Conservation (phyloP, 1,140 invertebrate genomes). For the Lordiphosa clarofinis region DNA sequence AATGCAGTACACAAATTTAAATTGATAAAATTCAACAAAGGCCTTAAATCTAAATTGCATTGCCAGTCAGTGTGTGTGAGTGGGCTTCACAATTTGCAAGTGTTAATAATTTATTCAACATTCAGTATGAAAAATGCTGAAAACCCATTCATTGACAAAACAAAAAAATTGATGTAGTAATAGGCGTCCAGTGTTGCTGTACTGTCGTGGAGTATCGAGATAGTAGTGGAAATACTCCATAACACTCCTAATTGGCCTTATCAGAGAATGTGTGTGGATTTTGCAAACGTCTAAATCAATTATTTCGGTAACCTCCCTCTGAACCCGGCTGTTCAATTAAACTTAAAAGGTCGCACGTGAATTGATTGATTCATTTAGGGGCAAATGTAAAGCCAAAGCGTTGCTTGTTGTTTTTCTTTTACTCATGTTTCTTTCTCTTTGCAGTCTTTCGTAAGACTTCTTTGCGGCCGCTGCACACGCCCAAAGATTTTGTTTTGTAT, state of each 20-base stretch:
- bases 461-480: slow-evolving; percentile 16
- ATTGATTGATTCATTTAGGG: slow-evolving; percentile 57
- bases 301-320: slow-evolving; percentile 2
- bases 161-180: slow-evolving; percentile 55
- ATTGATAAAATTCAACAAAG: slow-evolving; percentile 58
- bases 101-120: too few species aligned
- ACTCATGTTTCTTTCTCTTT: slow-evolving; percentile 26
- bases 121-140: too few species aligned
- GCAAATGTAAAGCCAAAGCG: neutral
- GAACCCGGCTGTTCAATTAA: slow-evolving; percentile 21
- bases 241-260: slow-evolving; percentile 23
- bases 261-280: too few species aligned
- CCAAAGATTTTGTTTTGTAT: slow-evolving; percentile 29
- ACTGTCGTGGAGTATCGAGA: slow-evolving; percentile 7
- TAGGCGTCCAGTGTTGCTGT: slow-evolving; percentile 48
- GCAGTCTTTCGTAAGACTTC: slow-evolving; percentile 36
- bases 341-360: slow-evolving; percentile 50
- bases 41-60: slow-evolving; percentile 26
- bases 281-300: neutral
- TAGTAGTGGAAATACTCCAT: slow-evolving; percentile 1
- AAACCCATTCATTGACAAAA: slow-evolving; percentile 46
- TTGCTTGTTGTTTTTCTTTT: slow-evolving; percentile 21
- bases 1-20: slow-evolving; percentile 70
- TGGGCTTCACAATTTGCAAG: too few species aligned
- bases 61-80: too few species aligned